Percentiles rank a stretch among this genome's conserved stretches.
Evolutionary conservation across 30 jellyfish, hydroid and myxozoan genomes (phyloP).

Genomic region (Turritopsis rubra): DNA sequence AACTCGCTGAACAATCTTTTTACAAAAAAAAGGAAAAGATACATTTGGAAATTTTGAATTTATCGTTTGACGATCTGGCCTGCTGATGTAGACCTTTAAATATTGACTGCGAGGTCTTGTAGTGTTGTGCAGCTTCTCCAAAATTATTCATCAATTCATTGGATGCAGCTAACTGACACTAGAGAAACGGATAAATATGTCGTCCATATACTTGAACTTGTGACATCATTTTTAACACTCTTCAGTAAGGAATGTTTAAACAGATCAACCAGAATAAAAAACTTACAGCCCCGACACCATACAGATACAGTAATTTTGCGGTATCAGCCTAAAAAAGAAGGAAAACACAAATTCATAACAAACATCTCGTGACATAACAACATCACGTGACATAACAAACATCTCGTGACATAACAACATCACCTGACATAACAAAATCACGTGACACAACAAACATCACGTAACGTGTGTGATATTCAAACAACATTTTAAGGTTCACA

Average conservation of each 20-base stretch:
- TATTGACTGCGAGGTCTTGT: constrained; percentile 11
- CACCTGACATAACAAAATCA: too few relatives aligned
- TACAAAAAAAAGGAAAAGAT: neutral
- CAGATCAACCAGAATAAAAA: neutral
- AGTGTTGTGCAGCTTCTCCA: constrained; percentile 18
- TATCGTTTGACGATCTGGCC: constrained; percentile 31
- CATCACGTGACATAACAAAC: neutral
- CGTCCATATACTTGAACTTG: neutral
- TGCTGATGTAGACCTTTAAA: constrained; percentile 28
- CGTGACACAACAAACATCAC: too few relatives aligned
- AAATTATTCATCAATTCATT: constrained; percentile 26
- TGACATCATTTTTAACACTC: too few relatives aligned
- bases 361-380: constrained; percentile 3
- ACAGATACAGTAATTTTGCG: constrained; percentile 24
- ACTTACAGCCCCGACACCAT: constrained; percentile 36
- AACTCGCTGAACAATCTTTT: neutral
- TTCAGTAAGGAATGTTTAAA: too few relatives aligned
- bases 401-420: neutral
- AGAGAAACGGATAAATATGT: neutral
- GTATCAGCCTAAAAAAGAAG: constrained; percentile 34
- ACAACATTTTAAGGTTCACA: too few relatives aligned
- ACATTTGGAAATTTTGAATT: constrained; percentile 19
- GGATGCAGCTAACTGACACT: constrained; percentile 44
- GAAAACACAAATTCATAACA: neutral
- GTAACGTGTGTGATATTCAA: too few relatives aligned